Conservation (phyloP, 2,797 vertebrate species). For the Anomalospiza imberbis region DNA sequence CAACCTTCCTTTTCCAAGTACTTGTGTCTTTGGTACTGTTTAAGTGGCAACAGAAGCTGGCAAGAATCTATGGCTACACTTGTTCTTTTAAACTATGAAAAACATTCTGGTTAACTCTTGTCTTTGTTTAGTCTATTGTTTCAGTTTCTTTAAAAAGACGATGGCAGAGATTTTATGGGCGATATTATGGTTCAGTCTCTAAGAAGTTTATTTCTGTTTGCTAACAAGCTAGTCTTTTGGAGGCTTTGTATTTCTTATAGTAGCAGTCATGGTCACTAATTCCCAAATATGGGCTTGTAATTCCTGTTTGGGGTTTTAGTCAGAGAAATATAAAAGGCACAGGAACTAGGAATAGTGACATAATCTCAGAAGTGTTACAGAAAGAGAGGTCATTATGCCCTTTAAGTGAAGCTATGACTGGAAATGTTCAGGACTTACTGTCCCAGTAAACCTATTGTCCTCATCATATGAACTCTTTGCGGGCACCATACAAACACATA, state of each 20-base stretch:
- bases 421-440: background rate
- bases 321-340: conserved; percentile 2
- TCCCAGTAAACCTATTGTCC: conserved; percentile 30
- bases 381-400: background rate
- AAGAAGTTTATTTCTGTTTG: conserved; percentile 16
- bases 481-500: background rate
- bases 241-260: background rate
- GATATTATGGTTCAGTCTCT: background rate
- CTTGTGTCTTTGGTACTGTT: background rate
- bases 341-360: background rate
- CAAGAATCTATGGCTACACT: background rate
- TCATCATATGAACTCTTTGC: background rate
- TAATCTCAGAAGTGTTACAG: background rate
- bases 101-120: conserved; percentile 18
- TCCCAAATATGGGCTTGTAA: background rate
- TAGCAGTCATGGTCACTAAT: background rate
- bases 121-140: conserved; percentile 27
- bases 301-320: background rate
- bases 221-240: background rate
- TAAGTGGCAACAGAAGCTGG: conserved; percentile 14
- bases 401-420: background rate
- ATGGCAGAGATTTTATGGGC: background rate
- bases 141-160: conserved; percentile 24
- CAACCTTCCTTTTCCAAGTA: background rate
- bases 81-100: background rate